phyloP scores from a whole-genome alignment of 2,797 vertebrate genomes.

The Gorsachius magnificus region DNA sequence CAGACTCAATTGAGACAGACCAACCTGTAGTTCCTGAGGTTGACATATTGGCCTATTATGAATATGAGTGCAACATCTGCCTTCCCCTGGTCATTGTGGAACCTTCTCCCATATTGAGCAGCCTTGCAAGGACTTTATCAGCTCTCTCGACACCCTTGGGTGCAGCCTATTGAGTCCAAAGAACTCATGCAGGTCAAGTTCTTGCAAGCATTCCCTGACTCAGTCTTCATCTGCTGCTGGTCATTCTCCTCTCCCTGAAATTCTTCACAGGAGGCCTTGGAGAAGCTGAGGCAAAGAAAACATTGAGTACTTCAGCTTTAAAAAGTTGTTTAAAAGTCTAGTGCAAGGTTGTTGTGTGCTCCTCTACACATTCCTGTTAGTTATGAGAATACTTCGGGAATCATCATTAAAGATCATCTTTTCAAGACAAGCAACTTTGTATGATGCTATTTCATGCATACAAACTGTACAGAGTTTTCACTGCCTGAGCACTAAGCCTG shows the following conservation, averaged over 20 bases:
- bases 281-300: background rate
- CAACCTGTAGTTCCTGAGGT: background rate
- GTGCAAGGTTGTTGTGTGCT: background rate
- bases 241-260: background rate
- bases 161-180: background rate
- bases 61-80: background rate
- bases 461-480: background rate
- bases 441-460: background rate
- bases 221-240: background rate
- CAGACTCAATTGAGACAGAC: background rate
- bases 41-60: background rate
- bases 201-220: background rate
- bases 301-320: background rate
- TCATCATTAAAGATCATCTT: background rate
- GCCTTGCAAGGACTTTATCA: background rate
- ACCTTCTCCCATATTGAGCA: background rate
- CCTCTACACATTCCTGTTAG: background rate
- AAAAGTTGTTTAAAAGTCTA: background rate
- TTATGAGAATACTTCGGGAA: background rate
- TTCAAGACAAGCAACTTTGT: background rate
- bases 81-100: background rate
- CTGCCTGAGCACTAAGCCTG: background rate
- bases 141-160: background rate
- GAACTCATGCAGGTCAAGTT: background rate
- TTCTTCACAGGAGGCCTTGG: background rate